Percentiles rank a stretch among this genome's conserved stretches.
Conservation (phyloP, 92 coral and sea anemone species). For the Epizoanthus illoricatus region DNA sequence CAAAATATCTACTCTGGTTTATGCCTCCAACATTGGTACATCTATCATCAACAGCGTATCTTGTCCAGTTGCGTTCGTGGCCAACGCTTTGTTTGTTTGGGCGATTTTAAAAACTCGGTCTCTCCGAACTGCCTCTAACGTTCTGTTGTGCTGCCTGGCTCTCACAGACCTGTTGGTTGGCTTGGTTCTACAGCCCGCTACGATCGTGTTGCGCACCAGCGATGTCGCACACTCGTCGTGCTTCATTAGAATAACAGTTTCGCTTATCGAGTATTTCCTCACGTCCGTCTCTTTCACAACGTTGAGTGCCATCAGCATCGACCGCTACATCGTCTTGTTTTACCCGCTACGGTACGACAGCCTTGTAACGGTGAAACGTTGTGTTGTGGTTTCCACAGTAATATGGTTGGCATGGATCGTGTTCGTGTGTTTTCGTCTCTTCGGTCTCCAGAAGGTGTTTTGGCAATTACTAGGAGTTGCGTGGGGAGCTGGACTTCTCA, state of each 20-base stretch:
- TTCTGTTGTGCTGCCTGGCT: no score
- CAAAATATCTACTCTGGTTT: no score
- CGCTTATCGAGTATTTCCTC: not conserved
- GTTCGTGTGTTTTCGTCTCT: not conserved
- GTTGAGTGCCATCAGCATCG: not conserved
- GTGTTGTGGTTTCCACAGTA: not conserved
- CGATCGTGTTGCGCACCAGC: no score
- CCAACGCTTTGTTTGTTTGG: no score
- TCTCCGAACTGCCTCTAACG: no score
- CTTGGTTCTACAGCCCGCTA: no score
- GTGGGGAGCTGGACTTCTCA: slow-evolving; percentile 1
- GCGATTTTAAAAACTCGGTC: no score
- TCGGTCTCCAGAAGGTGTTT: slow-evolving; percentile 2
- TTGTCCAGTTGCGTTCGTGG: no score
- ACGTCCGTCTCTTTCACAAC: slow-evolving; percentile 5
- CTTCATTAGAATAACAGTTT: not conserved
- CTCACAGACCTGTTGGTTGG: no score
- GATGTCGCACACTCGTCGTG: not conserved
- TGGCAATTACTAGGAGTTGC: slow-evolving; percentile 3
- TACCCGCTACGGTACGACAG: slow-evolving; percentile 4
- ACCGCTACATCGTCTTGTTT: slow-evolving; percentile 1
- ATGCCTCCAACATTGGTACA: no score
- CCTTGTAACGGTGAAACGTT: not conserved
- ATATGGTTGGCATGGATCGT: slow-evolving; percentile 1
- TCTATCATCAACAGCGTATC: no score